Evolutionary conservation across 53 echinoderm and acorn worm species (phyloP).

Genomic region (Actinopyga echinites): DNA sequence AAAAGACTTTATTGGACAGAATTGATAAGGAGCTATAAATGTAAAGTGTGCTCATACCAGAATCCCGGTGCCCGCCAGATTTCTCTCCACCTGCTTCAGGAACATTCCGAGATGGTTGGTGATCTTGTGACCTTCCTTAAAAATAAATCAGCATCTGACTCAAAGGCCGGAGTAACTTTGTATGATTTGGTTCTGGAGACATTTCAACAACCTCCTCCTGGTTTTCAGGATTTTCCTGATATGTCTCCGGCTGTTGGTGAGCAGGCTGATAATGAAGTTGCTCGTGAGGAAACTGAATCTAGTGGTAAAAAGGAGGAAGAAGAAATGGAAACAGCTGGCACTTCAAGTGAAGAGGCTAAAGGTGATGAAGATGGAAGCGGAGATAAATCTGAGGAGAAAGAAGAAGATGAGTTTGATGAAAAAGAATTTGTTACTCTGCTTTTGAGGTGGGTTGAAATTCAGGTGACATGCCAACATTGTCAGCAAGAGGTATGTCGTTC

Average conservation of each 20-base stretch:
- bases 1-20: constrained; percentile 12
- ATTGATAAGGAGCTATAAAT: constrained; percentile 15
- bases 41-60: constrained; percentile 36
- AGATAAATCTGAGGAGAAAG: no score
- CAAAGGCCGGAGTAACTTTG: not conserved
- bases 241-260: not conserved
- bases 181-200: not conserved
- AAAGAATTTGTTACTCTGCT: no score
- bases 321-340: no score
- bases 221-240: not conserved
- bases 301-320: no score
- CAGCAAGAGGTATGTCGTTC: no score
- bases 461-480: no score
- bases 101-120: not conserved
- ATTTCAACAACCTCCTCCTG: not conserved
- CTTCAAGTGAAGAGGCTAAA: no score
- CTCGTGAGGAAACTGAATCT: not conserved
- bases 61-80: not conserved
- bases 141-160: constrained; percentile 1
- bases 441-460: no score
- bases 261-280: not conserved
- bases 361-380: no score
- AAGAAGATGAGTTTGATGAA: no score
- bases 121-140: constrained; percentile 5
- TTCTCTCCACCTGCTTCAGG: constrained; percentile 18